phyloP scores from a whole-genome alignment of 2,888 invertebrate genomes.

The Gymnocheta viridis region DNA sequence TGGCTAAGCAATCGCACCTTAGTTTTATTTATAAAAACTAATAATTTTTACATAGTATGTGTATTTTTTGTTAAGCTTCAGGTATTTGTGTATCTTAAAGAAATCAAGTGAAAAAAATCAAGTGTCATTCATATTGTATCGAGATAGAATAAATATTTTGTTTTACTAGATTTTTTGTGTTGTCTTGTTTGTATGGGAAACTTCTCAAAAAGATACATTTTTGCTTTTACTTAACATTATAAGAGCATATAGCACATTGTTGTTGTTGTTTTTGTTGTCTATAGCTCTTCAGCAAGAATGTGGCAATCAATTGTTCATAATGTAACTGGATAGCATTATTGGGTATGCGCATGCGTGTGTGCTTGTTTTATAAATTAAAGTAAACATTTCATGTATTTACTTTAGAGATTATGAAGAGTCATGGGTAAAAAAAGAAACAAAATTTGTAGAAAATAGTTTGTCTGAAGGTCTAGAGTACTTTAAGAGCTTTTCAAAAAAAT shows the following conservation, averaged over 20 bases:
- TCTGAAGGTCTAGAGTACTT: neutral
- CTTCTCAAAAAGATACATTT: neutral
- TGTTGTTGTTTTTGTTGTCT: slow-evolving; percentile 4
- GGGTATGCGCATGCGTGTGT: neutral
- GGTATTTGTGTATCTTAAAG: slow-evolving; percentile 41
- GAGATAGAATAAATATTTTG: slow-evolving; percentile 63
- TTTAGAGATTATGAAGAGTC: slow-evolving; percentile 13
- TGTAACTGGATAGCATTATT: slow-evolving; percentile 9
- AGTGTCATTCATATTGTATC: slow-evolving; percentile 66
- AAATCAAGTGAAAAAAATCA: slow-evolving; percentile 56
- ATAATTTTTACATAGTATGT: neutral
- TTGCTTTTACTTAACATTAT: too few species aligned
- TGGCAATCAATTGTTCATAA: slow-evolving; percentile 50
- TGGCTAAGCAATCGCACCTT: slow-evolving; percentile 63
- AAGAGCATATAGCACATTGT: neutral
- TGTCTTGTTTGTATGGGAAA: neutral
- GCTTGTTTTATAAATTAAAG: slow-evolving; percentile 63
- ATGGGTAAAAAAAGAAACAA: neutral
- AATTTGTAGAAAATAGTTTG: neutral
- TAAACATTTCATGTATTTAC: slow-evolving; percentile 36
- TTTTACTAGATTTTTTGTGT: slow-evolving; percentile 32
- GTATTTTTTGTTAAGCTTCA: slow-evolving; percentile 14
- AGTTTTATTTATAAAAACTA: slow-evolving; percentile 42
- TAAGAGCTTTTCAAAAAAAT: neutral
- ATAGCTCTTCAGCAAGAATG: slow-evolving; percentile 32